phyloP scores from a whole-genome alignment of 2,797 vertebrate genomes.

The Scyliorhinus canicula region DNA sequence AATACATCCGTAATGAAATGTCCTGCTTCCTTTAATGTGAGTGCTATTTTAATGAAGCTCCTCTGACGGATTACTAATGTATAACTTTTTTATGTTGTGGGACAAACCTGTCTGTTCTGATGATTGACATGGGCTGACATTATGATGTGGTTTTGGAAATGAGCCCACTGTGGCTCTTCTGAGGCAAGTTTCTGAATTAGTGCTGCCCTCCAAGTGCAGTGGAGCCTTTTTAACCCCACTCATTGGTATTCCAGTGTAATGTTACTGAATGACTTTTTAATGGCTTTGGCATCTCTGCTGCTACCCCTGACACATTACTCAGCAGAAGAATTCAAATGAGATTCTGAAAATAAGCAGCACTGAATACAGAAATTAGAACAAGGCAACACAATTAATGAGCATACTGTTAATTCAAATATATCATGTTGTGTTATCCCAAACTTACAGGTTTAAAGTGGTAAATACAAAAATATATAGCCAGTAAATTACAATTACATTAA shows the following conservation, averaged over 20 bases:
- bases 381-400: slow-evolving; percentile 95
- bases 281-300: slow-evolving; percentile 91
- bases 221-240: slow-evolving; percentile 99
- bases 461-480: background rate
- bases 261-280: slow-evolving; percentile 93
- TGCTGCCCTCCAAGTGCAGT: slow-evolving; percentile 92
- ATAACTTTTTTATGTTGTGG: slow-evolving; percentile 98
- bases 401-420: slow-evolving; percentile 98
- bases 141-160: slow-evolving; percentile 99
- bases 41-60: slow-evolving; percentile 78
- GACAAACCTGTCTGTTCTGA: slow-evolving; percentile 99
- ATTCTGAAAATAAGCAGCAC: slow-evolving; percentile 94
- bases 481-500: background rate
- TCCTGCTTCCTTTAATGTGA: slow-evolving; percentile 65
- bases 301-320: slow-evolving; percentile 90
- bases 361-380: slow-evolving; percentile 98
- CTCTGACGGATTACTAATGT: slow-evolving; percentile 81
- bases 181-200: slow-evolving; percentile 91
- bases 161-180: slow-evolving; percentile 97
- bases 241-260: slow-evolving; percentile 98
- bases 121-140: slow-evolving; percentile 99
- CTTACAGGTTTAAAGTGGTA: slow-evolving; percentile 59
- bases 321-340: slow-evolving; percentile 95
- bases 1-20: slow-evolving; percentile 69
- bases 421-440: slow-evolving; percentile 73